These are phyloP conservation scores for Bucco capensis DNA, from an alignment of 2,113 vertebrate genomes.

Conservation along the genomic window DNA sequence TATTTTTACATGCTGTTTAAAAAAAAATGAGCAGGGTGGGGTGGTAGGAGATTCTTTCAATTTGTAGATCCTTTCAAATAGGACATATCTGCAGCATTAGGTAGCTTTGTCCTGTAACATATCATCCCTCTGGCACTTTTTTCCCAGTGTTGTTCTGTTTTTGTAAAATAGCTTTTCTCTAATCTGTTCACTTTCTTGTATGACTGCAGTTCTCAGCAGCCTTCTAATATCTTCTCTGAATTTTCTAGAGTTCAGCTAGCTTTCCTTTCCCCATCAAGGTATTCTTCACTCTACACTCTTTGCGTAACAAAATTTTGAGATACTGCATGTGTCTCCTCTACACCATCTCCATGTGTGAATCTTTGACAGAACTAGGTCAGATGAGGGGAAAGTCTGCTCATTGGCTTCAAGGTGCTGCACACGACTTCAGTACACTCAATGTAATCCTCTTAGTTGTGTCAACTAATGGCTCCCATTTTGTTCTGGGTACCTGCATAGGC, in stretches of 20 bases:
- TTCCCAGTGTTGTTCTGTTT: not conserved
- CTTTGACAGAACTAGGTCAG: constrained; percentile 57
- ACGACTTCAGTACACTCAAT: rapidly evolving
- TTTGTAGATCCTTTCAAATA: not conserved
- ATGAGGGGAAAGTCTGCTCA: not conserved
- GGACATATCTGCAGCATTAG: not conserved
- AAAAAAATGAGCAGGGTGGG: rapidly evolving
- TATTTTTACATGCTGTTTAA: not conserved
- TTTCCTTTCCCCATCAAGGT: not conserved
- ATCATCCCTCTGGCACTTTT: not conserved
- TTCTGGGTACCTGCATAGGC: not conserved
- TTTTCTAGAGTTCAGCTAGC: not conserved
- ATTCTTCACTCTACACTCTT: not conserved
- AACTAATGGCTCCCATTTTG: not conserved
- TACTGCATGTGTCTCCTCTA: constrained; percentile 20
- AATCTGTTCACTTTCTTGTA: not conserved
- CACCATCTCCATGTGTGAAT: constrained; percentile 39
- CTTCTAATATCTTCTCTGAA: not conserved
- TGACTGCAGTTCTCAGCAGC: not conserved
- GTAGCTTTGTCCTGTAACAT: not conserved
- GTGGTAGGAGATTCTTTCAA: not conserved
- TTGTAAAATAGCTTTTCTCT: not conserved
- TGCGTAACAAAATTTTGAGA: constrained; percentile 19
- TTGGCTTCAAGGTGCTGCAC: not conserved
- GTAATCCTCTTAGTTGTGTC: not conserved